These are phyloP conservation scores for Amyelois transitella DNA, from an alignment of 1,140 invertebrate genomes.

Conservation along the genomic window DNA sequence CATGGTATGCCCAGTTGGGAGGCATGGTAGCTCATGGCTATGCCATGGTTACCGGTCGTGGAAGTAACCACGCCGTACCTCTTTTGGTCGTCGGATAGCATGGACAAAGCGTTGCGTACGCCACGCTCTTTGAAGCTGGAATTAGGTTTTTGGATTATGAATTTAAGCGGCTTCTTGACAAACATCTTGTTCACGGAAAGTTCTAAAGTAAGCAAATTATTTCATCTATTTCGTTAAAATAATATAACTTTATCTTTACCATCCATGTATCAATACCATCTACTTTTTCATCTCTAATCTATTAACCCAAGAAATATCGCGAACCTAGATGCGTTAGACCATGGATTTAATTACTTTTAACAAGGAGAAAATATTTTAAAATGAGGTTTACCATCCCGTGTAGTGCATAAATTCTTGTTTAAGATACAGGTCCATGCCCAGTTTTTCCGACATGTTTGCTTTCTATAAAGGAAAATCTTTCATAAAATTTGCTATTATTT, in stretches of 20 bases:
- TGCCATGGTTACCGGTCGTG: constrained; percentile 91
- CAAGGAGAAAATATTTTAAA: too few relatives aligned
- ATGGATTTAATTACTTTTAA: too few relatives aligned
- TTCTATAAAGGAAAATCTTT: constrained; percentile 23
- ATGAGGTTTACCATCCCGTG: constrained; percentile 84
- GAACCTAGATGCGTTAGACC: too few relatives aligned
- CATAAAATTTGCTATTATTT: neutral
- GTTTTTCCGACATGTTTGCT: constrained; percentile 80
- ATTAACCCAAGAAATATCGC: too few relatives aligned
- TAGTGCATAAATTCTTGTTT: constrained; percentile 93
- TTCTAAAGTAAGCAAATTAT: too few relatives aligned
- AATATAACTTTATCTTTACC: too few relatives aligned
- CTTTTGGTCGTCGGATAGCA: constrained; percentile 81
- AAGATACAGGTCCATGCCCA: constrained; percentile 88
- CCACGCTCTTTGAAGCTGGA: constrained; percentile 92
- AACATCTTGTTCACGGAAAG: too few relatives aligned
- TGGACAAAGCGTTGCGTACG: constrained; percentile 85
- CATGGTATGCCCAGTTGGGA: constrained; percentile 85
- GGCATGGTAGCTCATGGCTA: constrained; percentile 88
- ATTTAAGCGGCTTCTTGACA: too few relatives aligned
- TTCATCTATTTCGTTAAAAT: too few relatives aligned
- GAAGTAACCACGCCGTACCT: constrained; percentile 89
- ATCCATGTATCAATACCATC: too few relatives aligned
- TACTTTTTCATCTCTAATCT: too few relatives aligned
- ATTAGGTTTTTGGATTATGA: too few relatives aligned